A percentile compares a stretch with the other conserved stretches of the same genome.
phyloP scores from a whole-genome alignment of 1,140 invertebrate species.

The Papilio glaucus region DNA sequence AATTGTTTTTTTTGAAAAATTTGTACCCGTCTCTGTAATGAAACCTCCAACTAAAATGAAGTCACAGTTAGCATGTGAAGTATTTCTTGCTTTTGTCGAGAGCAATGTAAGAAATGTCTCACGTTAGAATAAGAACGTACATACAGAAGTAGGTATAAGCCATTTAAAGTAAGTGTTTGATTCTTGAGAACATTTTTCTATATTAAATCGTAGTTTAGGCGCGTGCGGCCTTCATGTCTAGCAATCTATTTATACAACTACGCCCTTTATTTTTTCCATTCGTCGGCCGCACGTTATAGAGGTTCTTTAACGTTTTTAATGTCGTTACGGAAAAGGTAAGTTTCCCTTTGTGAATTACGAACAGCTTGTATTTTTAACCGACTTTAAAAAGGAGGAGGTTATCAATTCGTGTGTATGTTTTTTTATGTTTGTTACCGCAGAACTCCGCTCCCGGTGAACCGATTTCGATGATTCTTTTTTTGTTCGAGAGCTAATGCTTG shows the following conservation, averaged over 20 bases:
- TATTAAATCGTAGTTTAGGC: slow-evolving; percentile 54
- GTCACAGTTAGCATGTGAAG: neutral
- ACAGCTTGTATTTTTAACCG: slow-evolving; percentile 10
- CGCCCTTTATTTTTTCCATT: slow-evolving; percentile 51
- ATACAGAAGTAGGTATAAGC: neutral
- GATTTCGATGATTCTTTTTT: no score
- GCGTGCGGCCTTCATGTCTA: slow-evolving; percentile 44
- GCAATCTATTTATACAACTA: slow-evolving; percentile 59
- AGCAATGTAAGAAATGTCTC: neutral
- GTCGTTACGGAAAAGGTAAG: slow-evolving; percentile 28
- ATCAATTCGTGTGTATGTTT: no score
- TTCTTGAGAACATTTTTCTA: slow-evolving; percentile 51
- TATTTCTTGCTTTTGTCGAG: neutral
- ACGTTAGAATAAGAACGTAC: neutral
- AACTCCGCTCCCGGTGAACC: no score
- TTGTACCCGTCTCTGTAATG: neutral
- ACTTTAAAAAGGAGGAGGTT: no score
- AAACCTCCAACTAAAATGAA: neutral
- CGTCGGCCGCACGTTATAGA: slow-evolving; percentile 39
- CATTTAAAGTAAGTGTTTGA: slow-evolving; percentile 52
- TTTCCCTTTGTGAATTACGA: slow-evolving; percentile 20
- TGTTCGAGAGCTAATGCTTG: no score
- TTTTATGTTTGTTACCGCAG: no score
- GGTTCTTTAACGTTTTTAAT: slow-evolving; percentile 29
- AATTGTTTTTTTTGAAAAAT: no score